phyloP scores from a whole-genome alignment of 2,888 invertebrate species.

The Apeira syringaria region DNA sequence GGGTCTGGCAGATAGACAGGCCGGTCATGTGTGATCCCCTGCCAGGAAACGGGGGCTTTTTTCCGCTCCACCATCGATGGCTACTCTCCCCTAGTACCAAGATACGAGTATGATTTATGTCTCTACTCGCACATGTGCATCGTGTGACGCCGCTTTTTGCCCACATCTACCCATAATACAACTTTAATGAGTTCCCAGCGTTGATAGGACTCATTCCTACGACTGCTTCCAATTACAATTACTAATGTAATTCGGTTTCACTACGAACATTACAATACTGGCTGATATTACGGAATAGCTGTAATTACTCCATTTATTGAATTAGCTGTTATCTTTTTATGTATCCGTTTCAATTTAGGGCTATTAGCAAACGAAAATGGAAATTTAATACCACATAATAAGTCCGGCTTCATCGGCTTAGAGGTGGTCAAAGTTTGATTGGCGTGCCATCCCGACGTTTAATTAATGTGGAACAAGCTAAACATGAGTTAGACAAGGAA shows the following conservation, averaged over 20 bases:
- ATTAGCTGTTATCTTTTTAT: constrained; percentile 53
- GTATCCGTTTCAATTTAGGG: constrained; percentile 66
- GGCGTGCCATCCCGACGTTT: constrained; percentile 76
- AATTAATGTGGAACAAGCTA: constrained; percentile 75
- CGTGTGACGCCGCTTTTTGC: constrained; percentile 67
- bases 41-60: constrained; percentile 80
- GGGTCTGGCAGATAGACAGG: constrained; percentile 84
- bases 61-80: constrained; percentile 76
- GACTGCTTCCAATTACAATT: constrained; percentile 30
- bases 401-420: constrained; percentile 77
- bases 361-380: constrained; percentile 66
- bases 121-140: constrained; percentile 74
- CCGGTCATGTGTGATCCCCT: constrained; percentile 83
- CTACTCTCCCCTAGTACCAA: constrained; percentile 66
- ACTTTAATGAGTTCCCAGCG: constrained; percentile 56
- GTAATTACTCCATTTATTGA: constrained; percentile 44
- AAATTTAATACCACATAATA: constrained; percentile 81
- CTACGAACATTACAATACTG: constrained; percentile 38
- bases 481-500: constrained; percentile 58
- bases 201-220: constrained; percentile 44
- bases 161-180: constrained; percentile 47
- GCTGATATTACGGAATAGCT: constrained; percentile 27
- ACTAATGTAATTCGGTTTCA: constrained; percentile 43
- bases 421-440: constrained; percentile 80
- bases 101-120: constrained; percentile 80